phyloP scores from a whole-genome alignment of 2,888 invertebrate species.

The Autographa gamma region DNA sequence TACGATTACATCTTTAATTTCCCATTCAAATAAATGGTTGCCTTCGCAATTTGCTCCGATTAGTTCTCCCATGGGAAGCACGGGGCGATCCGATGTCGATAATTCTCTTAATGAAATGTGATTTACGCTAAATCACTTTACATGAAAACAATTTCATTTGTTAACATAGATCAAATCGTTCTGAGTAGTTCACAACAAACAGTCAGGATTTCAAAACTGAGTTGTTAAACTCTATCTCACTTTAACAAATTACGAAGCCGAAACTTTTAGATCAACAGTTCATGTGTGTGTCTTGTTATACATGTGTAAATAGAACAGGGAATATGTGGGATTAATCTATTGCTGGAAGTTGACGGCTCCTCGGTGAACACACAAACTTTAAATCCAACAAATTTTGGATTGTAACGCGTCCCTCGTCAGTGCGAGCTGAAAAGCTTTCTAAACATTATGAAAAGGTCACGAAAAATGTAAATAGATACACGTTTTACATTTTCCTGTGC shows the following conservation, averaged over 20 bases:
- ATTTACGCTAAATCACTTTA: constrained; percentile 21
- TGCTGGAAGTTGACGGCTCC: constrained; percentile 32
- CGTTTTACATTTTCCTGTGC: constrained; percentile 1
- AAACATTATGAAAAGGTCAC: constrained; percentile 60
- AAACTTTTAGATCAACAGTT: constrained; percentile 31
- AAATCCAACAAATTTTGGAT: constrained; percentile 36
- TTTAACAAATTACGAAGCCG: constrained; percentile 19
- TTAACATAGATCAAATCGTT: constrained; percentile 24
- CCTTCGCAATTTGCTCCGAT: constrained; percentile 34
- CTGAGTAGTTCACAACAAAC: constrained; percentile 5
- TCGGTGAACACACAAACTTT: constrained; percentile 28
- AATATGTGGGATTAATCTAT: constrained; percentile 37
- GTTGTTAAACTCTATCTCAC: constrained; percentile 5
- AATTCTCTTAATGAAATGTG: constrained; percentile 36
- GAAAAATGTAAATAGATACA: constrained; percentile 26
- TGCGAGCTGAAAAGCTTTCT: constrained; percentile 18
- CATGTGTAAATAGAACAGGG: constrained; percentile 8
- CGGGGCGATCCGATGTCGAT: constrained; percentile 20
- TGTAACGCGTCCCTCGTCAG: constrained; percentile 38
- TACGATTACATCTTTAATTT: constrained; percentile 24
- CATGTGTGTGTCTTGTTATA: constrained; percentile 22
- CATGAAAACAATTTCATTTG: constrained; percentile 24
- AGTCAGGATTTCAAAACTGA: background rate
- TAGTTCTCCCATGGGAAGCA: constrained; percentile 24
- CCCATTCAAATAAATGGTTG: constrained; percentile 26